Percentiles rank a stretch among this genome's conserved stretches.
phyloP scores from a whole-genome alignment of 2,113 vertebrate genomes.

The Bos taurus region ARS-UCD2.0 NC_037332.1:111578001-111578500 shows the following conservation, averaged over 20 bases:
- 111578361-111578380: background rate
- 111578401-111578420: no score
- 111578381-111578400: no score
- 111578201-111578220: background rate
- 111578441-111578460: no score
- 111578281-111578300: background rate
- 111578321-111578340: background rate
- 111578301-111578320: background rate
- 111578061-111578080: background rate
- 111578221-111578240: background rate
- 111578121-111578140: background rate
- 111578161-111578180: background rate
- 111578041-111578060: background rate
- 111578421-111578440: no score
- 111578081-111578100: background rate
- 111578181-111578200: background rate
- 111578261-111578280: background rate
- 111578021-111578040: constrained; percentile 18
- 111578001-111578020: background rate
- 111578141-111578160: background rate
- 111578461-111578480: no score
- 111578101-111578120: background rate
- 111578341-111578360: no score
- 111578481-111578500: no score
- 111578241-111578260: background rate